A percentile compares a stretch with the other conserved stretches of the same genome.
phyloP scores from a whole-genome alignment of 2,113 vertebrate species.

The Bufo gargarizans region DNA sequence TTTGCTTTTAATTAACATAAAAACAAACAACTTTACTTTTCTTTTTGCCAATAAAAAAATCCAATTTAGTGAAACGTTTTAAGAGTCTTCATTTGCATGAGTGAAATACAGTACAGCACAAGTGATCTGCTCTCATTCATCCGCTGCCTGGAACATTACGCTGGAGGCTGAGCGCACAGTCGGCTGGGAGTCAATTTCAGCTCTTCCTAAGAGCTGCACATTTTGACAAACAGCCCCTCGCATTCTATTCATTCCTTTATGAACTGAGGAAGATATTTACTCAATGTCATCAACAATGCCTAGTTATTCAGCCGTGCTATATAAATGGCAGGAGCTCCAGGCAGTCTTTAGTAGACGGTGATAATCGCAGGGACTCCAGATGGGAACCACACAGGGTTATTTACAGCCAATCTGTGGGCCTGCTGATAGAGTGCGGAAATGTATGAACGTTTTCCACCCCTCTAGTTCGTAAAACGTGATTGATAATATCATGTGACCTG shows the following conservation, averaged over 20 bases:
- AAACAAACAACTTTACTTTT: not conserved
- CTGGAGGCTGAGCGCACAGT: not conserved
- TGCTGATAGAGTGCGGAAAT: not conserved
- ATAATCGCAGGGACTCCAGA: slow-evolving; percentile 26
- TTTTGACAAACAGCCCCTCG: slow-evolving; percentile 29
- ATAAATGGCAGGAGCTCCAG: slow-evolving; percentile 28
- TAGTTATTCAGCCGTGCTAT: not conserved
- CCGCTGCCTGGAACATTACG: not conserved
- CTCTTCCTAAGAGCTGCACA: slow-evolving; percentile 28
- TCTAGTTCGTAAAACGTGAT: not conserved
- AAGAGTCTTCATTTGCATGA: slow-evolving; percentile 32
- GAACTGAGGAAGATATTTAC: not conserved
- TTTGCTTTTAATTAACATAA: slow-evolving; percentile 20
- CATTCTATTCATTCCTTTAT: not conserved
- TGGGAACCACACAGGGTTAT: slow-evolving; percentile 32
- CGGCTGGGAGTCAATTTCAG: not conserved
- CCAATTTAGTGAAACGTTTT: slow-evolving; percentile 22
- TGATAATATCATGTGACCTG: not conserved
- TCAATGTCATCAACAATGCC: slow-evolving; percentile 5
- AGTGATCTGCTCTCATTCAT: not conserved
- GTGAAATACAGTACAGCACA: slow-evolving; percentile 15
- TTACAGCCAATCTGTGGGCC: slow-evolving; percentile 23
- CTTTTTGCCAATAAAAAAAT: not conserved
- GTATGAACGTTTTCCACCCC: not conserved
- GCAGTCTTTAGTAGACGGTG: slow-evolving; percentile 22